phyloP scores from a whole-genome alignment of 2,113 vertebrate species.

The Myocastor coypus region DNA sequence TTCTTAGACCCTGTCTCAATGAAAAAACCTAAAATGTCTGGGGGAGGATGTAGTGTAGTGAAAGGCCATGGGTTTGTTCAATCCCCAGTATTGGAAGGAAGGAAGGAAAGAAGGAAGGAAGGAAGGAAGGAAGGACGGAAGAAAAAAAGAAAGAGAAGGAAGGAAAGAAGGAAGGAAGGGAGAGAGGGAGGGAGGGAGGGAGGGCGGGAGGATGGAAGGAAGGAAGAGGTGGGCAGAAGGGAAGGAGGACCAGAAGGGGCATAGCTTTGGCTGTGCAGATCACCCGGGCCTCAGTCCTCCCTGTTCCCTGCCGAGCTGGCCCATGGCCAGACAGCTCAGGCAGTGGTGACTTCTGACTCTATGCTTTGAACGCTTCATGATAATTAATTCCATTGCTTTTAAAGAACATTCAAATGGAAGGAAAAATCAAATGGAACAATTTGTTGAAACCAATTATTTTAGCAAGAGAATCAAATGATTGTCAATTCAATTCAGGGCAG shows the following conservation, averaged over 20 bases:
- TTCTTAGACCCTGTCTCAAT: not conserved
- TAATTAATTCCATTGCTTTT: slow-evolving; percentile 75
- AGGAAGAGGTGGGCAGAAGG: no score
- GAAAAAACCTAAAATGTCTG: not conserved
- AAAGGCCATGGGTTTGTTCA: not conserved
- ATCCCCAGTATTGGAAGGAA: not conserved
- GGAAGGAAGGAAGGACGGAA: not conserved
- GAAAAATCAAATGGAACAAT: slow-evolving; percentile 60
- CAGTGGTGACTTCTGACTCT: slow-evolving; percentile 42
- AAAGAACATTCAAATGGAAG: slow-evolving; percentile 64
- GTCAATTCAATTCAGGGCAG: slow-evolving; percentile 67
- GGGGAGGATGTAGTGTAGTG: not conserved
- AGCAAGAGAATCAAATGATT: slow-evolving; percentile 71
- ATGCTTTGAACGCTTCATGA: slow-evolving; percentile 49
- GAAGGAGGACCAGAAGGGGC: not conserved
- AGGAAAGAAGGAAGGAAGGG: not conserved
- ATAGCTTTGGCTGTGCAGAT: not conserved
- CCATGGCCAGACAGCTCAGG: not conserved
- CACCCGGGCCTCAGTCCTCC: rapidly evolving
- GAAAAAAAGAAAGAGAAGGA: no score
- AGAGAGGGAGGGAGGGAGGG: not conserved
- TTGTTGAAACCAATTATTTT: slow-evolving; percentile 71
- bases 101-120: not conserved
- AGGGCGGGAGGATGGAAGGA: no score
- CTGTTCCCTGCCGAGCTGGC: not conserved